Evolutionary conservation across 2,888 invertebrate species (phyloP), one percentile per base, ranked within the genome.

Genomic region (Coelinius sp.): DNA sequence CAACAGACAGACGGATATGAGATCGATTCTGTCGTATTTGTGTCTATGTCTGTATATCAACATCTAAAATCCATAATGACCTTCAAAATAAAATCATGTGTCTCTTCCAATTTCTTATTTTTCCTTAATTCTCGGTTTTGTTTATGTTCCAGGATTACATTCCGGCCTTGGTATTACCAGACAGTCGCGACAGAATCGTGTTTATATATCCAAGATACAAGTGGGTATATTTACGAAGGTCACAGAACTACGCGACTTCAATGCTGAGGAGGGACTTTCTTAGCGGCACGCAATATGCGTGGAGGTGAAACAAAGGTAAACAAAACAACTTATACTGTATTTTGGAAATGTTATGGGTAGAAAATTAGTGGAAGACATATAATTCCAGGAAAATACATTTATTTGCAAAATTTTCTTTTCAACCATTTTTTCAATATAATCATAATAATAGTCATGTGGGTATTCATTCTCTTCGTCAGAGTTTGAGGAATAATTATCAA

Each of bases 191-290:
- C 35, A 59, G 35, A 56, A 14, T 12, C n/a, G 27, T 62, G 62
- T 38, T 62, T 62, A 56, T 53, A 38, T 70, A 31, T 71, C 62
- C 71, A 72, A 66, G 63, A 49, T 25, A 41, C 49, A 66, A 68
- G 66, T 75, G 77, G 75, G 75, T 75, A 74, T 73, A 73, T 63
- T 68, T 52, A 24, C 77, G 80, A 81, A 81, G 81, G 81, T 76
- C 76, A 73, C 75, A 77, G 80, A 78, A 78, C 78, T 80, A 78
- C 81, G 79, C 70, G 81, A 77, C 77, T 77, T 75, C 78, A 81
- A 80, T 81, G 78, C 70, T 76, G 5, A 62, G 38, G 35, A 62
- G 22, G 8, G 20, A 20, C 17, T 59, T 44, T n/a, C n/a, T n/a
- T 41, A 17, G 22, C 25, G 25, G 31, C 53, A 68, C 73, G 49